Evolutionary conservation across 1,140 invertebrate genomes (phyloP), one percentile per base, ranked within the genome.

Genomic region (Drosophila watanabei): DNA sequence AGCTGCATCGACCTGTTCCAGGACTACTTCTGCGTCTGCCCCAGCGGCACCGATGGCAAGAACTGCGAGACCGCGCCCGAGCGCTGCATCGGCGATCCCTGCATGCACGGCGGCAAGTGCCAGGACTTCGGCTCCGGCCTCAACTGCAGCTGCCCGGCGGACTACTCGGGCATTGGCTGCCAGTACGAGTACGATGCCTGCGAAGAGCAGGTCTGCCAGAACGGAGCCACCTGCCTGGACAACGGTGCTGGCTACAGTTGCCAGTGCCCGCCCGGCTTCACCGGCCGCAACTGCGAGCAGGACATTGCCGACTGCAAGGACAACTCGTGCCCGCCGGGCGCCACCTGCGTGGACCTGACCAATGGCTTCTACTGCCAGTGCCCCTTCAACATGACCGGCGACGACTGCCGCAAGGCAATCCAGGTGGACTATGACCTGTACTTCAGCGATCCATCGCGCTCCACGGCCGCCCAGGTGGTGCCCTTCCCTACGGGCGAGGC

Each of bases 11-110:
- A 98, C 91, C 94, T 99, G 5, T 98, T 98, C 95, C 95, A 98
- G 94, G 98, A 99, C 88, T 99, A 96, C 93, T 99, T 99, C 96
- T 99, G 98, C 91, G 98, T 98, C n/a, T 98, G 98, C 86, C 98
- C 98, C 48, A 98, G 97, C 66, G 98, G 98, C 83, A 98, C 98
- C 4, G 98, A 98, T 92, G 98, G 98, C 14, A 98, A 99, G 94
- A 96, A 98, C 87, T 99, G 98, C 93, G 98, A 99, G 94, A 98
- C 97, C 1, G 98, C 98, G 0, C 98, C 98, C 20, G 97, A 99
- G 93, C 95, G 98, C 58, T 99, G 98, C 88, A 98, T 99, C 73
- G 98, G 98, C 4, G 97, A 98, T 88, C 98, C 98, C 9, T 99
- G 98, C 92, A 98, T 98, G 97, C 98, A 99, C 82, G 97, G 97